These are phyloP conservation scores for Ladona fulva DNA, from an alignment of 1,140 invertebrate species.

Conservation along the genomic window DNA sequence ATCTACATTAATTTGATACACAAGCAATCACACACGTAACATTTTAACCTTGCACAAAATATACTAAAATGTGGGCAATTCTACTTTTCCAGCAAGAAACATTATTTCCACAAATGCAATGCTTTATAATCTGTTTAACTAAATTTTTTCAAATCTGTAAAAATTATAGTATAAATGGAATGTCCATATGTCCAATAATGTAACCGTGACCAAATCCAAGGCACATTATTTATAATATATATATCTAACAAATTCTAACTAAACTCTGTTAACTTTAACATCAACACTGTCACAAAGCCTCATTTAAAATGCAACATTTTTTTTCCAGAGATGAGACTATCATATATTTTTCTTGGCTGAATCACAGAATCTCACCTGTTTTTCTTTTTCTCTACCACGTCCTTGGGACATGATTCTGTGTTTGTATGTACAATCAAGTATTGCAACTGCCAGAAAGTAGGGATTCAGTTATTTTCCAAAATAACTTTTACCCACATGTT, in stretches of 20 bases:
- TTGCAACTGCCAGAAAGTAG: background rate
- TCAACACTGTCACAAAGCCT: slow-evolving; percentile 4
- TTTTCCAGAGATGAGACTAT: background rate
- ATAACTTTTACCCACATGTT: background rate
- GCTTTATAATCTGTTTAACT: background rate
- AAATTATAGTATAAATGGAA: slow-evolving; percentile 2
- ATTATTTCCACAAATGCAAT: slow-evolving; percentile 3
- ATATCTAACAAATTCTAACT: slow-evolving; percentile 7
- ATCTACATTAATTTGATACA: background rate
- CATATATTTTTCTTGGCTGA: background rate
- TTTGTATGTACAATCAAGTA: background rate
- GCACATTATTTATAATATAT: slow-evolving; percentile 11
- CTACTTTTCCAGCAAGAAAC: background rate
- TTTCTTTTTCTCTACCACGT: background rate
- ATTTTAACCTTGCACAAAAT: background rate
- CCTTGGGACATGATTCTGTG: slow-evolving; percentile 3
- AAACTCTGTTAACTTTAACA: slow-evolving; percentile 10
- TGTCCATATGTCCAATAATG: slow-evolving; percentile 9
- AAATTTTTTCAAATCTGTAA: background rate
- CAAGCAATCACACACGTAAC: background rate
- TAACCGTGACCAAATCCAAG: slow-evolving; percentile 4
- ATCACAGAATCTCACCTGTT: slow-evolving; percentile 1
- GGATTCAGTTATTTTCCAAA: background rate
- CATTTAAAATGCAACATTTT: slow-evolving; percentile 3
- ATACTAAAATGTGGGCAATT: background rate